Evolutionary conservation across 2,113 vertebrate species (phyloP), one percentile per base, ranked within the genome.

Genomic region (Hucho hucho): DNA sequence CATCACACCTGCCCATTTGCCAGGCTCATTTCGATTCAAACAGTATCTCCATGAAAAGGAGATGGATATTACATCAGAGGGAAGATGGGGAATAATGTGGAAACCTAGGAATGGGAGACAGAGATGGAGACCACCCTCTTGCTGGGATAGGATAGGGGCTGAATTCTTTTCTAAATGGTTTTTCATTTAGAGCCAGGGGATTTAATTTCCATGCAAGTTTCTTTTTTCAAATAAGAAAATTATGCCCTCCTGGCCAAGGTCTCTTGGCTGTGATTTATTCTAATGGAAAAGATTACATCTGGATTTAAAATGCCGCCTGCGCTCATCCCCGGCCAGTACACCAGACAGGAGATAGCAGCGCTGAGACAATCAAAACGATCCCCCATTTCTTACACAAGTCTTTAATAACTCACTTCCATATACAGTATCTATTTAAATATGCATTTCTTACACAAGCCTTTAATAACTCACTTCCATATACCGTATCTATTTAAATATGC

Each of bases 261-360:
- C 82, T 79, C 78, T 24, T 26, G 72, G 74, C 80, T 81, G 68
- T 22, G 73, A 87, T 89, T 89, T 83, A 85, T 85, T 83, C 59
- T 81, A 87, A 90, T 86, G 65, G 76, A 77, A 84, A 86, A 79
- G 77, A 90, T 90, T 83, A 86, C 69, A 86, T 90, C 81, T 86
- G 80, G 74, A 90, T 87, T 91, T 85, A 83, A 87, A 84, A 86
- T 79, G 49, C 4, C 0, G 49, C 49, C 13, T 53, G 70, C 75
- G 20, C 75, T 87, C 81, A 74, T 72, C 58, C 49, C 59, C 76
- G 75, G 79, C 79, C 75, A 80, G 73, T 66, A 77, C 67, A 77
- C 32, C 56, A 72, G 64, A 75, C 47, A 65, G 37, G 73, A 79
- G 67, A 81, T 70, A 78, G 69, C 71, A 72, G 69, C 71, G 2